phyloP scores from a whole-genome alignment of 37 sponge, comb jelly and placozoan genomes.

The Haliclona indistincta region DNA sequence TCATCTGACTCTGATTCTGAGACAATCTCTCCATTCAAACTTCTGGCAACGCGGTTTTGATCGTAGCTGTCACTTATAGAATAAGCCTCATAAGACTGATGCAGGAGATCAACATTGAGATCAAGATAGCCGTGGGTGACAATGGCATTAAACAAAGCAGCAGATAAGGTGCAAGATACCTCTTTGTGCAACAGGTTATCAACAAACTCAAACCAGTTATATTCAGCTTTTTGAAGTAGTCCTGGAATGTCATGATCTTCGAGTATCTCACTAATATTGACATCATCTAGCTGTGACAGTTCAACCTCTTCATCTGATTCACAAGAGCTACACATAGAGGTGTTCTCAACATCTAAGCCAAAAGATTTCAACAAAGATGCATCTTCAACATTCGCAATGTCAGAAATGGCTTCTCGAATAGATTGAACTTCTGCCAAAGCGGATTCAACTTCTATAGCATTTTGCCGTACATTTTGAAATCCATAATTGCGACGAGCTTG shows the following conservation, averaged over 20 bases:
- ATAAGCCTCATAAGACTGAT: slow-evolving; percentile 8
- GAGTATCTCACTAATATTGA: not conserved
- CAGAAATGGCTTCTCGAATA: slow-evolving; percentile 25
- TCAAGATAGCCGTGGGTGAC: too few relatives aligned
- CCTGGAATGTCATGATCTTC: not conserved
- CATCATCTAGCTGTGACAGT: not conserved
- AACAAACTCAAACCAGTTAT: slow-evolving; percentile 27
- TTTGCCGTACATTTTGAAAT: slow-evolving; percentile 26
- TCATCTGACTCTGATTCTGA: slow-evolving; percentile 21
- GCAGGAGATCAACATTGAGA: too few relatives aligned
- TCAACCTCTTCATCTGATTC: not conserved
- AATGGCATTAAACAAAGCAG: too few relatives aligned
- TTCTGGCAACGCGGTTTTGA: not conserved
- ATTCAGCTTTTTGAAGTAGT: slow-evolving; percentile 9
- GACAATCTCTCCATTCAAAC: slow-evolving; percentile 16
- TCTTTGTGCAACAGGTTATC: not conserved
- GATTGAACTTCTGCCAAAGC: not conserved
- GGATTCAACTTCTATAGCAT: slow-evolving; percentile 17
- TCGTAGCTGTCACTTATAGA: not conserved
- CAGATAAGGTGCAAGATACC: too few relatives aligned
- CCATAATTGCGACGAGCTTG: slow-evolving; percentile 25
- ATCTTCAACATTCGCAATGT: slow-evolving; percentile 14
- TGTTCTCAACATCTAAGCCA: not conserved
- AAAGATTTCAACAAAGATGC: slow-evolving; percentile 5
- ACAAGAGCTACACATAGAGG: not conserved